A percentile compares a stretch with the other conserved stretches of the same genome.
These are phyloP conservation scores for Drosophila peninsularis DNA, from an alignment of 2,888 invertebrate species.

Conservation along the genomic window DNA sequence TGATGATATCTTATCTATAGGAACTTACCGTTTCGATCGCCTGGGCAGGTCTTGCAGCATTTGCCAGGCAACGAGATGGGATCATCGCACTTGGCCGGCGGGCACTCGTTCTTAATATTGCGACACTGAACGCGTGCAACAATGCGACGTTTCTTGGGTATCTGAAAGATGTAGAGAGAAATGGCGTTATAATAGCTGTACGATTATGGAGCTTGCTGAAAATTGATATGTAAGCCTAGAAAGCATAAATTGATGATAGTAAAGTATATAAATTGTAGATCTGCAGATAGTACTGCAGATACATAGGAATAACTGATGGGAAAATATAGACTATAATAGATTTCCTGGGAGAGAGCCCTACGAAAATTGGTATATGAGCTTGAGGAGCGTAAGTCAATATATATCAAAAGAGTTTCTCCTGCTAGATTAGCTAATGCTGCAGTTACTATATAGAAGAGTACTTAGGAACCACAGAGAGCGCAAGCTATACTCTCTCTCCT, in stretches of 20 bases:
- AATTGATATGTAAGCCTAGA: not conserved
- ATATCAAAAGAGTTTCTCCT: not conserved
- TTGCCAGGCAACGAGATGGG: conserved; percentile 93
- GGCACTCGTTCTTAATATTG: conserved; percentile 96
- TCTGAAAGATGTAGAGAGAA: conserved; percentile 86
- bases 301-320: no score
- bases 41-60: conserved; percentile 97
- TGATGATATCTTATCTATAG: conserved; percentile 1
- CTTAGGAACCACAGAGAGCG: not conserved
- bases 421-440: not conserved
- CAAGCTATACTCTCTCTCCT: not conserved
- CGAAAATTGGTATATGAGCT: not conserved
- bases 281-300: no score
- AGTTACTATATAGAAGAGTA: not conserved
- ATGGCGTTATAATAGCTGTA: not conserved
- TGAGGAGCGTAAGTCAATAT: not conserved
- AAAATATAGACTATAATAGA: no score
- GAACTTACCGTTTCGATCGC: conserved; percentile 89
- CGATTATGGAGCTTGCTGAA: not conserved
- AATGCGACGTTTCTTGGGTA: conserved; percentile 93
- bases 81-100: conserved; percentile 93
- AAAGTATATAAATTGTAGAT: not conserved
- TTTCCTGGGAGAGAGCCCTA: no score
- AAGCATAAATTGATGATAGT: not conserved
- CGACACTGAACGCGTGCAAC: conserved; percentile 95